These are phyloP conservation scores for Pterostichus madidus DNA, from an alignment of 2,888 invertebrate species.

Conservation along the genomic window DNA sequence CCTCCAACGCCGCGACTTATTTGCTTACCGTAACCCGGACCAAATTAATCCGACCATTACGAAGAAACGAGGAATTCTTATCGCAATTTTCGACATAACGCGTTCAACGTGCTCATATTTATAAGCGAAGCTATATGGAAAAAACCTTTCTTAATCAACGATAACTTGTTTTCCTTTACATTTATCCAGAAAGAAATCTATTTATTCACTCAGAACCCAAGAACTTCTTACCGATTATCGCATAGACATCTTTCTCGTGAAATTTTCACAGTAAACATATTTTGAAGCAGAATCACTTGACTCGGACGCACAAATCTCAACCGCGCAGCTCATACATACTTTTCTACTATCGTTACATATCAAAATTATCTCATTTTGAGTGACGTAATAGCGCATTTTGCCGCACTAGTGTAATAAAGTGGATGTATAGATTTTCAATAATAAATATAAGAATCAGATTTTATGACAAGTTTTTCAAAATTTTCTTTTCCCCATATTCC, in stretches of 20 bases:
- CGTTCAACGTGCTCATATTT: conserved; percentile 38
- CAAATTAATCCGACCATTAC: conserved; percentile 50
- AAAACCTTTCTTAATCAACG: conserved; percentile 2
- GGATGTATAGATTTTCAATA: too few relatives aligned
- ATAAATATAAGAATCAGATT: too few relatives aligned
- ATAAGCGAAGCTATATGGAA: neutral
- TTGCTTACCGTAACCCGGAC: conserved; percentile 60
- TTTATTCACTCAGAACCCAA: neutral
- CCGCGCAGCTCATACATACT: too few relatives aligned
- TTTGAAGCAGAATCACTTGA: too few relatives aligned
- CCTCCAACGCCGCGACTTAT: conserved; percentile 22
- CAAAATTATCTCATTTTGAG: too few relatives aligned
- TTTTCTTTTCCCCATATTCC: too few relatives aligned
- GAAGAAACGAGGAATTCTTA: conserved; percentile 44
- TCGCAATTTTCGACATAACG: conserved; percentile 47
- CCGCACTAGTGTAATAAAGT: too few relatives aligned
- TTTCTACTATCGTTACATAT: too few relatives aligned
- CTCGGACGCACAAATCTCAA: too few relatives aligned
- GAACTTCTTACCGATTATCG: neutral
- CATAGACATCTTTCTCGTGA: neutral
- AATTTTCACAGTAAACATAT: too few relatives aligned
- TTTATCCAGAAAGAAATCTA: neutral
- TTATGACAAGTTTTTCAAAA: too few relatives aligned
- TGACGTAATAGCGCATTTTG: too few relatives aligned
- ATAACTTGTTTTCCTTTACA: neutral